Base-by-base conservation (phyloP, 2,888 invertebrate genomes). In the Calameuta idolon region DNA sequence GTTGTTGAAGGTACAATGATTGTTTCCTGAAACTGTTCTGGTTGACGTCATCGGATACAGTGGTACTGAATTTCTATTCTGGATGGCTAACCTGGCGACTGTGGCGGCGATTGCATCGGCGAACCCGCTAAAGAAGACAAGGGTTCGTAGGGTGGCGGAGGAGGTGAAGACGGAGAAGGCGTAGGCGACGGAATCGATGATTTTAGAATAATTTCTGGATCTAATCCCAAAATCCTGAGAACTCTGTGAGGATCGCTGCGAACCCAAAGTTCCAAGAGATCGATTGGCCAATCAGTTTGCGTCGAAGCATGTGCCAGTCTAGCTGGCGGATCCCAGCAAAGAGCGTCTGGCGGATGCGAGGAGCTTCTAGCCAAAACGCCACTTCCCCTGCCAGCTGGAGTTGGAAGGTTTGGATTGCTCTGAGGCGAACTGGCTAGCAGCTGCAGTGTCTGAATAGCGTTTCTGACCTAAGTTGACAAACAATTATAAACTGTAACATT, bases 271-370 rank as follows among this genome's bases (percentile, higher is more conserved):
- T 94, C 94, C 75, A 95, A 92, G 77, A 93, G 90, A 84, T 94
- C 94, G 12, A 93, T 92, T 82, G 94, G 93, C 83, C 93, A 93
- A 82, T 95, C 95, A 4, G 95, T 95, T 91, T 95, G 95, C 15
- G 94, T 94, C 73, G 91, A 89, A 3, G 87, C 88, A 74, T 93
- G 92, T 68, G 87, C 83, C 74, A 90, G 83, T 80, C 90, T 84
- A 12, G 84, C 83, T 12, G 89, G 87, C n/a, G 88, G 92, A 88
- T 96, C 95, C 94, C 96, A 96, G 85, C 95, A 95, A 91, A 97
- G 96, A 82, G 96, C 96, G 87, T 97, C 97, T 0, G 97, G 96
- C 0, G 97, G 97, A 92, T 97, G 97, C 3, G 97, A 97, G 78
- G 96, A 95, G 89, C 96, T 95, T 79, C 97, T 93, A 1, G 96